Conservation (phyloP, 2,113 vertebrate species). For the Zosterops lateralis region DNA sequence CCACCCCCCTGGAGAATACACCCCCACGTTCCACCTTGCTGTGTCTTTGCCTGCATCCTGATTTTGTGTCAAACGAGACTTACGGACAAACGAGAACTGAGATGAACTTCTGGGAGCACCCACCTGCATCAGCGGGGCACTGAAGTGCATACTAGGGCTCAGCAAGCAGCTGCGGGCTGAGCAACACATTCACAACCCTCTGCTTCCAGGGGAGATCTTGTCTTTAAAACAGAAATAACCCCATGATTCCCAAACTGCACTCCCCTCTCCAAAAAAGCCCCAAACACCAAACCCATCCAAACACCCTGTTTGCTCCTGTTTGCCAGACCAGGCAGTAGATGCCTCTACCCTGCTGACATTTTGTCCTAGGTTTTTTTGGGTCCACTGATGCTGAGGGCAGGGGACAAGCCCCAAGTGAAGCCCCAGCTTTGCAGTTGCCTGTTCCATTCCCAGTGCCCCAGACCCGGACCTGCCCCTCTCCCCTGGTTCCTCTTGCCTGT, state of each 20-base stretch:
- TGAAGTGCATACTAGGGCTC: accelerated
- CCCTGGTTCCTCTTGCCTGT: neutral
- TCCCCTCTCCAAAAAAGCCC: accelerated
- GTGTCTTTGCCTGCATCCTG: neutral
- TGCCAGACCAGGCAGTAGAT: neutral
- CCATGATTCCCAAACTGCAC: neutral
- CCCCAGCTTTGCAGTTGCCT: neutral
- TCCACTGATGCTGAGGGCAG: accelerated
- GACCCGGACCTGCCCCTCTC: accelerated
- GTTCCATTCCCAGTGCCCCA: neutral
- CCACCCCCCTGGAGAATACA: neutral
- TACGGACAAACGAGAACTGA: neutral
- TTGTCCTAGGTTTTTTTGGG: neutral
- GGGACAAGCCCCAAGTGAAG: accelerated
- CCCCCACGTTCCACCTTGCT: neutral
- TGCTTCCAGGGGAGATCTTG: neutral
- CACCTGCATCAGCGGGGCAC: neutral
- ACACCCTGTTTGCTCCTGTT: neutral
- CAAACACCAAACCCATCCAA: neutral
- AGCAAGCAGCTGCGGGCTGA: neutral
- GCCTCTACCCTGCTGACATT: neutral
- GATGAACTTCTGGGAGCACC: neutral
- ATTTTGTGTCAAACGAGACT: neutral
- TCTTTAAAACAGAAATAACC: neutral
- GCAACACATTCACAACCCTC: accelerated